Conservation (phyloP, 2,797 vertebrate genomes). For the Danio aesculapii region DNA sequence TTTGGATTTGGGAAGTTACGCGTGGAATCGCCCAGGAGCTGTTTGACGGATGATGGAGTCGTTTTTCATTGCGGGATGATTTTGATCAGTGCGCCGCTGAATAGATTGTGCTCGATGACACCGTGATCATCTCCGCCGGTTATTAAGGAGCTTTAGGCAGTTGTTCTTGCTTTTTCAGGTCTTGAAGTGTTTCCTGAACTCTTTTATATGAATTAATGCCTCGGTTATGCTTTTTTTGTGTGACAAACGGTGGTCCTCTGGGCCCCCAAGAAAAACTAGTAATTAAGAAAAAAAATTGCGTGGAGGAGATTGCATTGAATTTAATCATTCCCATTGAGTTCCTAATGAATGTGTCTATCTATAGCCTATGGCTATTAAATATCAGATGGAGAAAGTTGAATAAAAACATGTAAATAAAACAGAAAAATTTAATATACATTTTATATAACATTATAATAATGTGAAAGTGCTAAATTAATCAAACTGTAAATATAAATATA, state of each 20-base stretch:
- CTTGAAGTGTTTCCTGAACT: constrained; percentile 87
- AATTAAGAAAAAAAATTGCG: too few relatives aligned
- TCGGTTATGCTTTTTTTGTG: constrained; percentile 87
- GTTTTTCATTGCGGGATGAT: constrained; percentile 38
- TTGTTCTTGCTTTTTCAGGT: neutral
- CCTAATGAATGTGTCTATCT: too few relatives aligned
- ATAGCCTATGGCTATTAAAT: too few relatives aligned
- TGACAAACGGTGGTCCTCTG: constrained; percentile 85
- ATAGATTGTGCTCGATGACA: constrained; percentile 31
- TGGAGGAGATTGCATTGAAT: too few relatives aligned
- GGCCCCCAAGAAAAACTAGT: constrained; percentile 72
- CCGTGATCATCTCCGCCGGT: constrained; percentile 35
- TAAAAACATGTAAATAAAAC: too few relatives aligned
- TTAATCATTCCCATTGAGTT: too few relatives aligned
- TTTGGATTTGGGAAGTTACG: constrained; percentile 42
- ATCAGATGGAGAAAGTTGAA: too few relatives aligned
- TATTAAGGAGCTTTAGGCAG: constrained; percentile 16
- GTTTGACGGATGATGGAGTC: constrained; percentile 41
- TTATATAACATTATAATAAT: too few relatives aligned
- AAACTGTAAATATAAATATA: too few relatives aligned
- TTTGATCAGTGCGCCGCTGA: constrained; percentile 19
- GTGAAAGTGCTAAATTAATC: too few relatives aligned
- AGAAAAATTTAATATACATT: too few relatives aligned
- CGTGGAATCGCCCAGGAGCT: constrained; percentile 22
- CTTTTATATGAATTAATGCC: constrained; percentile 96